These are phyloP conservation scores for Gambusia affinis DNA, from an alignment of 2,113 vertebrate species.

Conservation along the genomic window DNA sequence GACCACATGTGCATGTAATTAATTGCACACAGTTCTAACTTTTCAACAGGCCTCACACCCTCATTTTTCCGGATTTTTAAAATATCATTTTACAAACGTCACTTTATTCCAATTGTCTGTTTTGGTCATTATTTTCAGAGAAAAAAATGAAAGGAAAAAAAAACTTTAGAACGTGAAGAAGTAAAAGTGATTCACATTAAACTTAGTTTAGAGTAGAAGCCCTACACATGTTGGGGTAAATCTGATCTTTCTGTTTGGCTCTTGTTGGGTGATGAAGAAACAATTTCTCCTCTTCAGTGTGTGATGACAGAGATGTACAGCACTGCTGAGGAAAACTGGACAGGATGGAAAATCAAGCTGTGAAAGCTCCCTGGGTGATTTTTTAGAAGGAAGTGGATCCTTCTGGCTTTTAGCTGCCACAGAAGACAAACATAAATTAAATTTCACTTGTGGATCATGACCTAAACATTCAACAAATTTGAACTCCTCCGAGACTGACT, in stretches of 20 bases:
- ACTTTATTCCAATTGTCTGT: too few species aligned
- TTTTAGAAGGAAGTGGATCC: constrained; percentile 47
- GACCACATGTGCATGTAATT: too few species aligned
- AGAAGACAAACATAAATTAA: constrained; percentile 42
- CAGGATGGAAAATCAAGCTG: constrained; percentile 53
- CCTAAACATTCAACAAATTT: constrained; percentile 27
- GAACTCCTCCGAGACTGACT: constrained; percentile 1
- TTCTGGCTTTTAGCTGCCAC: constrained; percentile 45
- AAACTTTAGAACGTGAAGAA: background rate
- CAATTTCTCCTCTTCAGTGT: constrained; percentile 7
- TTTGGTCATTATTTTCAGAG: too few species aligned
- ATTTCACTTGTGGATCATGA: constrained; percentile 28
- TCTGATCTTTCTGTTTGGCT: constrained; percentile 7
- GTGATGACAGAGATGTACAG: constrained; percentile 24
- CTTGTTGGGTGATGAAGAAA: constrained; percentile 16
- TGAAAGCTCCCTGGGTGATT: constrained; percentile 48
- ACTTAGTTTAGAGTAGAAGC: background rate
- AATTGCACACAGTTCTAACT: too few species aligned
- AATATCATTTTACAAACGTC: too few species aligned
- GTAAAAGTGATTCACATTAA: background rate
- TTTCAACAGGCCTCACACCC: too few species aligned
- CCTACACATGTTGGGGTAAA: background rate
- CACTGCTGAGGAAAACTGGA: constrained; percentile 30
- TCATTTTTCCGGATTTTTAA: too few species aligned
- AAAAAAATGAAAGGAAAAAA: background rate